phyloP scores from a whole-genome alignment of 2,888 invertebrate species.

The Helleia helle region DNA sequence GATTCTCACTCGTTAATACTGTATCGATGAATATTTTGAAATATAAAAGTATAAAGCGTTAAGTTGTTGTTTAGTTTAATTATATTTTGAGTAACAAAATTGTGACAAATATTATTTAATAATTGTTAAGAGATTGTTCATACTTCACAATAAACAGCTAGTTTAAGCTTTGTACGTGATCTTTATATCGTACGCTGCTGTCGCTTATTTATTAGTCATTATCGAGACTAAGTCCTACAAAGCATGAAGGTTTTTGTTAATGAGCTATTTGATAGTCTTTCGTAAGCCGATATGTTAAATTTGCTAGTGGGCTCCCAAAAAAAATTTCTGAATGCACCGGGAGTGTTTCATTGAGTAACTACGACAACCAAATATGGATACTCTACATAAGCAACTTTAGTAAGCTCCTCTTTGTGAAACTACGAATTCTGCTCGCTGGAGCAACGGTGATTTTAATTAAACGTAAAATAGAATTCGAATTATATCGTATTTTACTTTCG shows the following conservation, averaged over 20 bases:
- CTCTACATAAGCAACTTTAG: slow-evolving; percentile 2
- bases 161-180: too few species aligned
- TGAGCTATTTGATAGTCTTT: too few species aligned
- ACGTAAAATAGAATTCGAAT: too few species aligned
- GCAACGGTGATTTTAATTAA: too few species aligned
- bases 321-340: not conserved
- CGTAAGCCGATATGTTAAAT: too few species aligned
- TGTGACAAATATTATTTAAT: not conserved
- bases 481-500: not conserved
- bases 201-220: too few species aligned
- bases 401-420: not conserved
- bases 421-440: not conserved
- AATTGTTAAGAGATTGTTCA: too few species aligned
- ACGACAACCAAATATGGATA: not conserved
- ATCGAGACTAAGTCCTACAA: too few species aligned
- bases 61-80: not conserved
- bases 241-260: too few species aligned
- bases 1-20: not conserved
- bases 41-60: slow-evolving; percentile 8
- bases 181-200: too few species aligned
- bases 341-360: slow-evolving; percentile 4
- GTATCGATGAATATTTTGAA: not conserved
- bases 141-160: too few species aligned
- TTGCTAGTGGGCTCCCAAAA: too few species aligned
- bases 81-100: not conserved